phyloP scores from a whole-genome alignment of 2,113 vertebrate species.

The Lagopus leucura region DNA sequence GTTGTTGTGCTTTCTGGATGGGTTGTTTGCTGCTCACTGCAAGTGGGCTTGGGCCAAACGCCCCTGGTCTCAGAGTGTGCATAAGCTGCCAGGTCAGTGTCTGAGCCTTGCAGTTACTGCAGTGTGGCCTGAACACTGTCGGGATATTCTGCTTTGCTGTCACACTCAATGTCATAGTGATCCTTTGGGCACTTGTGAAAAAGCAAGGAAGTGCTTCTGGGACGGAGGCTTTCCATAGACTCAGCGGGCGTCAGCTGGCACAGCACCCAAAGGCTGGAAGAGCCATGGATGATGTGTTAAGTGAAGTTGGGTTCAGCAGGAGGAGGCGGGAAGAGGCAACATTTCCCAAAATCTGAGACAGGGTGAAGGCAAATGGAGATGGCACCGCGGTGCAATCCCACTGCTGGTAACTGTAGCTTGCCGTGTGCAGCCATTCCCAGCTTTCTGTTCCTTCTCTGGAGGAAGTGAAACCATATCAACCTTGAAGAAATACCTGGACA shows the following conservation, averaged over 20 bases:
- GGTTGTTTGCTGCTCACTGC: neutral
- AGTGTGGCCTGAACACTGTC: neutral
- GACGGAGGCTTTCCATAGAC: neutral
- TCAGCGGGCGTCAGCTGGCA: slow-evolving; percentile 5
- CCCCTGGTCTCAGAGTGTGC: neutral
- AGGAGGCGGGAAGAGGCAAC: neutral
- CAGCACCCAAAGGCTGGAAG: neutral
- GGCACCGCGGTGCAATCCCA: neutral
- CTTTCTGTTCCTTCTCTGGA: slow-evolving; percentile 1
- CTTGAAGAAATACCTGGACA: neutral
- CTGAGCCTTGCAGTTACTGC: slow-evolving; percentile 34
- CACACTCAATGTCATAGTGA: slow-evolving; percentile 22
- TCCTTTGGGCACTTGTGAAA: neutral
- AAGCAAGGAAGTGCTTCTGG: neutral
- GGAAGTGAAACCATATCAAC: neutral
- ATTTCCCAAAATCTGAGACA: slow-evolving; percentile 34
- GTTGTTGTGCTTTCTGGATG: neutral
- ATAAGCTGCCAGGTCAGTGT: neutral
- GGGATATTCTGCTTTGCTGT: neutral
- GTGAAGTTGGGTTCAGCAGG: neutral
- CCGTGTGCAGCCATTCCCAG: neutral
- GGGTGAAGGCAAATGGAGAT: neutral
- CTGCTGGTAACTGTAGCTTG: neutral
- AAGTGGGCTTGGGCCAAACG: neutral
- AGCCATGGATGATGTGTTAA: neutral